Evolutionary conservation across 2,113 vertebrate species (phyloP).

Genomic region (Mesocricetus auratus): DNA sequence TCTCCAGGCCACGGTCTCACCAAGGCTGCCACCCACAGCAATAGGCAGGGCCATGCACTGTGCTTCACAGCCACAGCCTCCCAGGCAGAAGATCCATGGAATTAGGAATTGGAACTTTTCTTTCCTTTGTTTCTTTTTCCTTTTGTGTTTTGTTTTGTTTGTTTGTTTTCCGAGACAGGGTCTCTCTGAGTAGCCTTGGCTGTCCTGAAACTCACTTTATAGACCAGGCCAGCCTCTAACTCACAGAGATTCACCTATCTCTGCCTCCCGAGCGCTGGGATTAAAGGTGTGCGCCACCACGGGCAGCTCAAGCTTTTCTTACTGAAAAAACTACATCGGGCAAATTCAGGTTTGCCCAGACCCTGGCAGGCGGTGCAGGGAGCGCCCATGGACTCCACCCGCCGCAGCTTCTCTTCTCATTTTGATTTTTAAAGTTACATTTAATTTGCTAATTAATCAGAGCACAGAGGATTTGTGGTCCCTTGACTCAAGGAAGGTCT

Average conservation of each 20-base stretch:
- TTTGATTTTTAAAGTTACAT: neutral
- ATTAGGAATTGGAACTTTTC: neutral
- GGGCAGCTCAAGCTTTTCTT: neutral
- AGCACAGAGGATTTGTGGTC: neutral
- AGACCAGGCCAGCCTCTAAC: neutral
- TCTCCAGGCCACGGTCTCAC: neutral
- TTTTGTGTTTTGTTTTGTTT: neutral
- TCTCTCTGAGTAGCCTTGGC: neutral
- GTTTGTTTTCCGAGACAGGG: neutral
- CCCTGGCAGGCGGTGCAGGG: neutral
- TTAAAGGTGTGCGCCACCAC: neutral
- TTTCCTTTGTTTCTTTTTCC: neutral
- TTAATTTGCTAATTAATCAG: neutral
- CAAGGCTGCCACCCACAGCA: neutral
- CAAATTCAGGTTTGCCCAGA: neutral
- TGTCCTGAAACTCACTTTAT: neutral
- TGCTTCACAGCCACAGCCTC: neutral
- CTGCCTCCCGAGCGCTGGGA: neutral
- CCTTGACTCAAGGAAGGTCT: neutral
- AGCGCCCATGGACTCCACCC: neutral
- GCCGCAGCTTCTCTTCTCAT: neutral
- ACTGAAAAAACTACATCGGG: neutral
- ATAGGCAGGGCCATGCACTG: neutral
- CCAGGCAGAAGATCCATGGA: neutral
- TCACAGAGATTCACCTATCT: neutral